Evolutionary conservation across 2,797 vertebrate species (phyloP).

Genomic region (Chaenodraco wilsoni): DNA sequence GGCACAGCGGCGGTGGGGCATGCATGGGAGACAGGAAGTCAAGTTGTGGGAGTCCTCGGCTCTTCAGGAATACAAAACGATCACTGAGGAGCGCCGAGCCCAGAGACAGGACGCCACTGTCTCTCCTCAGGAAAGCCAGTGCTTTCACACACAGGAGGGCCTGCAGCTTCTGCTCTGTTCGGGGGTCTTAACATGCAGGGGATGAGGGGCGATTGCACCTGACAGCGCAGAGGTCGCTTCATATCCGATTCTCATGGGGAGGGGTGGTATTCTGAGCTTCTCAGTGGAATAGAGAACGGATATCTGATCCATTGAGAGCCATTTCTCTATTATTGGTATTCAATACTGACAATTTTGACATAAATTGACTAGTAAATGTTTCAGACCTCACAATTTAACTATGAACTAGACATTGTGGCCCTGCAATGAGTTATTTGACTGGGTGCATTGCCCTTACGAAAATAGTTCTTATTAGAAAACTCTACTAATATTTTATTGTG

Average conservation of each 20-base stretch:
- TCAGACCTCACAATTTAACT: not conserved
- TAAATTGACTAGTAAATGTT: not conserved
- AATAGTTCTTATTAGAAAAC: not conserved
- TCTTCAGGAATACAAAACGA: slow-evolving; percentile 77
- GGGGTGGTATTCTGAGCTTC: not conserved
- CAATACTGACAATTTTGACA: not conserved
- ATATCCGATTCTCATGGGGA: slow-evolving; percentile 42
- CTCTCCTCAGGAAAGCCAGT: slow-evolving; percentile 58
- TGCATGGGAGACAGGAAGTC: slow-evolving; percentile 75
- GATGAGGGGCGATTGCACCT: slow-evolving; percentile 67
- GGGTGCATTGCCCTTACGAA: not conserved
- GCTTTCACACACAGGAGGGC: slow-evolving; percentile 63
- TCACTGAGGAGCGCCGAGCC: slow-evolving; percentile 64
- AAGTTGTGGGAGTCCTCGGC: slow-evolving; percentile 61
- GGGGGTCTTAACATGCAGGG: slow-evolving; percentile 72
- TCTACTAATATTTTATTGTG: not conserved
- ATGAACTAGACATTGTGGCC: not conserved
- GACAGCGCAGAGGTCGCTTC: slow-evolving; percentile 51
- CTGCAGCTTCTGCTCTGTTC: slow-evolving; percentile 61
- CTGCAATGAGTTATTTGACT: not conserved
- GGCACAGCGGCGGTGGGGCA: slow-evolving; percentile 47
- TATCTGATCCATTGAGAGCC: not conserved
- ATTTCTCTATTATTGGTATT: not conserved
- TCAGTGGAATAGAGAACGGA: not conserved
- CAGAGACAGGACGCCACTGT: slow-evolving; percentile 78